Base-by-base conservation (phyloP, 2,888 invertebrate species). In the Automeris io region DNA sequence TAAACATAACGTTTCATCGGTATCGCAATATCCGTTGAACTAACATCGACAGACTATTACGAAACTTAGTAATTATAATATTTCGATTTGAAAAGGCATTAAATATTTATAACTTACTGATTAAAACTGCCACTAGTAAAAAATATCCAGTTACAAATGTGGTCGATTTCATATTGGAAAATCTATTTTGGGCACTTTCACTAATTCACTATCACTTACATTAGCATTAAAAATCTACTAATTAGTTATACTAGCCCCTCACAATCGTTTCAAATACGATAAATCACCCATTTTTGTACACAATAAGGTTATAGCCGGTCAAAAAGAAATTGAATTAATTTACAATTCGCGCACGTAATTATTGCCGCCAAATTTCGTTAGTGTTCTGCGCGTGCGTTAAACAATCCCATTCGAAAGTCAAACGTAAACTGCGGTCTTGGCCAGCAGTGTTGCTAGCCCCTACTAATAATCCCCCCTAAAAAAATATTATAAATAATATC, bases 381-480 rank as follows among this genome's bases (percentile, higher is more conserved):
- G 39, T 44, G 37, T 35, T 33, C 45, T 45, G 59, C 49, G 57
- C 57, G 61, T 60, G 61, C 69, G 56, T 54, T 63, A 54, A 58
- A 49, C 64, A 56, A 61, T 51, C 65, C 43, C 73, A 74, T 75
- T 76, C 73, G 83, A 82, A 79, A 82, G 83, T 75, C 80, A 75
- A 77, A 74, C 79, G 72, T 65, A 51, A 64, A 82, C 81, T 82
- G 80, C 63, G 64, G 51, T n/a, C n/a, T n/a, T n/a, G n/a, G n/a
- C n/a, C n/a, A n/a, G n/a, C n/a, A n/a, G n/a, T n/a, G n/a, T n/a
- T n/a, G n/a, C n/a, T n/a, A n/a, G n/a, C n/a, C n/a, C n/a, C n/a
- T n/a, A n/a, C n/a, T n/a, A n/a, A n/a, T n/a, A n/a, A n/a, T n/a
- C n/a, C n/a, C n/a, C n/a, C n/a, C n/a, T n/a, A n/a, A n/a, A n/a